phyloP scores from a whole-genome alignment of 2,797 vertebrate species.

The Sebastes oblongus region DNA sequence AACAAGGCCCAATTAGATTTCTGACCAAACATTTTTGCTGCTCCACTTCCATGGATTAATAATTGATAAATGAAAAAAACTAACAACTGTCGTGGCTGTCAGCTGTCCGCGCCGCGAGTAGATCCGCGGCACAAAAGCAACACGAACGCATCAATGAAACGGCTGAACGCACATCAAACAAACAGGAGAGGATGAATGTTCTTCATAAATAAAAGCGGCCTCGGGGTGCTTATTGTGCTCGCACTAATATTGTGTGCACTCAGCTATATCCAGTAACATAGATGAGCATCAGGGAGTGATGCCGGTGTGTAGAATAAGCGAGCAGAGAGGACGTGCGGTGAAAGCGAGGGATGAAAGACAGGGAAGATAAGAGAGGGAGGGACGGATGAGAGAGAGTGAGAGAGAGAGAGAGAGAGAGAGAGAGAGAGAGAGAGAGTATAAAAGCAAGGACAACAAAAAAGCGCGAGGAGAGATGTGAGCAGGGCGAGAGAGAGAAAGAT shows the following conservation, averaged over 20 bases:
- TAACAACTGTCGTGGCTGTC: background rate
- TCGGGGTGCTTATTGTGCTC: conserved; percentile 35
- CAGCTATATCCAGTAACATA: conserved; percentile 45
- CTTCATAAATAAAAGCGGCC: conserved; percentile 46
- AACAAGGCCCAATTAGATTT: background rate
- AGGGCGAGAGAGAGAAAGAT: conserved; percentile 21
- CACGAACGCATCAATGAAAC: conserved; percentile 7
- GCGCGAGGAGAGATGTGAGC: conserved; percentile 41
- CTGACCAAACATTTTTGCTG: background rate
- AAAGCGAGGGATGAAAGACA: conserved; percentile 50
- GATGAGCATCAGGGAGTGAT: conserved; percentile 35
- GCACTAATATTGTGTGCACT: conserved; percentile 44
- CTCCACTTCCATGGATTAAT: background rate
- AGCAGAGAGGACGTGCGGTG: background rate
- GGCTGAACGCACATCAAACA: conserved; percentile 29
- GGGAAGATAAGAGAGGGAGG: conserved; percentile 23
- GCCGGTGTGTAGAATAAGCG: background rate
- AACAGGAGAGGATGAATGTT: conserved; percentile 24
- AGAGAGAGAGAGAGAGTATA: conserved; percentile 15
- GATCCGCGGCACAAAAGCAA: conserved; percentile 13
- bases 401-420: conserved; percentile 14
- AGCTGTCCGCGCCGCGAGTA: background rate
- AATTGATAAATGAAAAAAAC: background rate
- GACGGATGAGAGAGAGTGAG: conserved; percentile 18
- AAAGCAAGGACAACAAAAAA: conserved; percentile 63